Evolutionary conservation across 2,797 vertebrate species (phyloP), one percentile per base, ranked within the genome.

Genomic region (Girardinus metallicus): DNA sequence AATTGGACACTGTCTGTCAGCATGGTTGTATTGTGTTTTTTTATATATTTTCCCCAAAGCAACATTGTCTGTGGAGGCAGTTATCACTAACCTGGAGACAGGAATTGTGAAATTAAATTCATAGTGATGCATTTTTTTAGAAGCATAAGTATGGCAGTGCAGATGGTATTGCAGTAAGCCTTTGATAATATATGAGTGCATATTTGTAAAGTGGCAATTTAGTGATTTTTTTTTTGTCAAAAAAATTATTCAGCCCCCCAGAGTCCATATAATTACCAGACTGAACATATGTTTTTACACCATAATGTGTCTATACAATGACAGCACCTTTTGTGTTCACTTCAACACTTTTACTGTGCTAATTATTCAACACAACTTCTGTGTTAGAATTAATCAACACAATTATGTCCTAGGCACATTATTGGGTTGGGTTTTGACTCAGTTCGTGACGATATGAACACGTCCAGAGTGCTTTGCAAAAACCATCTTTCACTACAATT

Each of bases 1-100:
- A 86, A 21, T 23, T 5, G 71, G 83, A 78, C 51, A n/a, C 18
- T 9, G 55, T 10, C 36, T 75, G 53, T 55, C n/a, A n/a, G 80
- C 62, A 11, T 68, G 26, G 23, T 49, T 2, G 60, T 41, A 46
- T 15, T 2, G 75, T 44, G 66, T 77, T 81, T 73, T 73, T 26
- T 29, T 11, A 26, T 41, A 11, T 29, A 44, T 43, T 26, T 62
- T 6, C 15, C 57, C 15, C 57, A 60, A 36, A 21, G 26, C 18
- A 49, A n/a, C 21, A 29, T 18, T 68, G 43, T 44, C 47, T 36
- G 21, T 47, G 10, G 26, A 73, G 16, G 5, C 41, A 3, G 9
- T 47, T 9, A 1, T 39, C 36, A 26, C 12, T 73, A 2, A 23
- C 47, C 4, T 73, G 12, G 34, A 49, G 41, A 11, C 29, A 62